Base-by-base conservation (phyloP, 2,113 vertebrate genomes). In the Sinocyclocheilus anophthalmus region DNA sequence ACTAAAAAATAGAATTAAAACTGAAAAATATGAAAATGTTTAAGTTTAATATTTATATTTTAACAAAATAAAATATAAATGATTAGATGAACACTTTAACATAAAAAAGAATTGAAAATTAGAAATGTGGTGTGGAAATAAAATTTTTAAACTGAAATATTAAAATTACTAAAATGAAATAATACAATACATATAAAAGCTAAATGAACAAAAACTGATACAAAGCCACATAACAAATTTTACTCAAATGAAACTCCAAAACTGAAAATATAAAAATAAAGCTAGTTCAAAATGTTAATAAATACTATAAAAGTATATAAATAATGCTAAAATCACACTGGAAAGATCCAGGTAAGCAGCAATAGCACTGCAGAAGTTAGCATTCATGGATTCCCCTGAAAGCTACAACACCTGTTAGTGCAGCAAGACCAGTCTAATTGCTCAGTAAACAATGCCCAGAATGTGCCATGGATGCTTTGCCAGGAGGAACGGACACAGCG, bases 371-470 rank as follows among this genome's bases (percentile, higher is more conserved):
- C 22, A 24, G 22, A 75, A n/a, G 39, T 50, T 24, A 50, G 0
- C 22, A 48, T 48, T 75, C 75, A 53, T 13, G 24, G 78, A 80
- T 63, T 80, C 11, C 55, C 78, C 57, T 63, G 78, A 80, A 63
- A 80, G 30, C 20, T 53, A 79, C 4, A n/a, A n/a, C 53, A 53
- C 69, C 69, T 33, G 26, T 73, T 30, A 48, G 85, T 57, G 67
- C 76, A 81, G 53, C 55, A 81, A 81, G n/a, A 67, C 45, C 79
- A 65, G 48, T 20, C 18, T 78, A 55, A 78, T 78, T 78, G 76
- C 75, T 83, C 61, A 1, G 81, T 84, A 78, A 84, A 84, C 53
- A 78, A 78, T 77, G 30, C 9, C 30, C 72, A 87, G 39, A 76
- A 69, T 65, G 16, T 87, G 77, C 42, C 77, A 37, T 73, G 22